Conservation (phyloP, 2,888 invertebrate species). For the Drosophila ochracea region DNA sequence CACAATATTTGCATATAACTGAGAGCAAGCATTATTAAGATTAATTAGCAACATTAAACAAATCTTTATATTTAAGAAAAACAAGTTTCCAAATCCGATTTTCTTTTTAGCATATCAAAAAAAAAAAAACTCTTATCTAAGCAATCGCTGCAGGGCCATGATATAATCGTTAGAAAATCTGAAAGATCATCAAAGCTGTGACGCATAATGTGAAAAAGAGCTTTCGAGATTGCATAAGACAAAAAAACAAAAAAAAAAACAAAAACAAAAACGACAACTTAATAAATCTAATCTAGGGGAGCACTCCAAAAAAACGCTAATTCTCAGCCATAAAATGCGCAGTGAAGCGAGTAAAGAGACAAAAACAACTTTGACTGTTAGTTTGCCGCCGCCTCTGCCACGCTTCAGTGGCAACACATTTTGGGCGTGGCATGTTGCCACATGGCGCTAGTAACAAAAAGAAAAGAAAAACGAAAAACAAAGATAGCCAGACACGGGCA, state of each 20-base stretch:
- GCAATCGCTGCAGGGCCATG: slow-evolving; percentile 4
- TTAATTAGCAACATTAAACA: background rate
- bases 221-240: slow-evolving; percentile 18
- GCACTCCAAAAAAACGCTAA: slow-evolving; percentile 31
- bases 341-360: slow-evolving; percentile 63
- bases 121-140: background rate
- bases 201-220: background rate
- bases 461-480: background rate
- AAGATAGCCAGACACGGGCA: slow-evolving; percentile 25
- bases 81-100: background rate
- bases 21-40: background rate
- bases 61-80: background rate
- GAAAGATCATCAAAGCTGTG: slow-evolving; percentile 9
- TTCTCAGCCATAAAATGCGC: slow-evolving; percentile 72
- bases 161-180: slow-evolving; percentile 14
- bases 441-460: slow-evolving; percentile 60
- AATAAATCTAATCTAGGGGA: slow-evolving; percentile 48
- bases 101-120: background rate
- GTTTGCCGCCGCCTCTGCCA: slow-evolving; percentile 54
- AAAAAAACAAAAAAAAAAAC: background rate
- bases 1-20: background rate
- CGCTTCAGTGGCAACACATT: slow-evolving; percentile 67
- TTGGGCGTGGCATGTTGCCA: slow-evolving; percentile 69
- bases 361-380: slow-evolving; percentile 20
- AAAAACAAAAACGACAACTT: slow-evolving; percentile 26